Evolutionary conservation across 1,140 invertebrate species (phyloP).

Genomic region (Drosophila cardini): DNA sequence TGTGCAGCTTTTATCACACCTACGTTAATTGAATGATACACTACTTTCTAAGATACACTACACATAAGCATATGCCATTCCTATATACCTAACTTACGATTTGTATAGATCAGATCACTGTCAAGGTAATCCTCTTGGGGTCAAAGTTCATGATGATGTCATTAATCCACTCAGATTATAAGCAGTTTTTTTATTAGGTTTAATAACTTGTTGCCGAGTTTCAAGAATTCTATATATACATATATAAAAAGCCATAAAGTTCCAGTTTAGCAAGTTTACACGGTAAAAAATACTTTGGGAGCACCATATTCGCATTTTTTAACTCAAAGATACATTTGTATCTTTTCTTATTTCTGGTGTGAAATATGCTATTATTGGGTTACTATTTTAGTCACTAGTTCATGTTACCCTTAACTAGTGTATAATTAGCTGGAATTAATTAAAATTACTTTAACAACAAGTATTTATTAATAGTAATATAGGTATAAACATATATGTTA

Average conservation of each 20-base stretch:
- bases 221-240: too few species aligned
- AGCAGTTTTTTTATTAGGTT: background rate
- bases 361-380: too few species aligned
- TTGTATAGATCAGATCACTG: background rate
- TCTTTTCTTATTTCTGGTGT: too few species aligned
- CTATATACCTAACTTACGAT: background rate
- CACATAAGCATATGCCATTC: too few species aligned
- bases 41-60: background rate
- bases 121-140: background rate
- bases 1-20: conserved; percentile 21
- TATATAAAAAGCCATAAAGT: too few species aligned
- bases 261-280: too few species aligned
- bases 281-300: too few species aligned
- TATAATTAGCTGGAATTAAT: background rate
- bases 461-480: too few species aligned
- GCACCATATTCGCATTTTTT: too few species aligned
- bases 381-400: background rate
- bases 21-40: conserved; percentile 28
- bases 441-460: background rate
- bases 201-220: too few species aligned
- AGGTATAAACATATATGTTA: background rate
- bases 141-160: conserved; percentile 6
- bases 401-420: background rate
- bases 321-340: too few species aligned
- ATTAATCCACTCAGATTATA: conserved; percentile 6